A percentile compares a stretch with the other conserved stretches of the same genome.
Evolutionary conservation across 1,140 invertebrate species (phyloP).

Genomic region (Thaumatotibia leucotreta): DNA sequence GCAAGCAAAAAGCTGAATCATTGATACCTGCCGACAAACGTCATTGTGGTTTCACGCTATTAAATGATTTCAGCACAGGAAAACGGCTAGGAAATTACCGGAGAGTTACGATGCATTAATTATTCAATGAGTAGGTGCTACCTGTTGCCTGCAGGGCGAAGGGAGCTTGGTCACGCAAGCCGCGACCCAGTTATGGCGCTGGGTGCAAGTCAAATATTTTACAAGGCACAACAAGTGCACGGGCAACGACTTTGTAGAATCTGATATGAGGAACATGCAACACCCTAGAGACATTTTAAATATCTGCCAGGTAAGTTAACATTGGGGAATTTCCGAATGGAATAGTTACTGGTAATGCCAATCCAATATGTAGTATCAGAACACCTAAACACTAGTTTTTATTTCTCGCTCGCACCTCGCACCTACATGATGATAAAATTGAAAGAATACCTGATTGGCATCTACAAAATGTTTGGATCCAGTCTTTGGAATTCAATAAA

Average conservation of each 20-base stretch:
- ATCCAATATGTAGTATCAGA: too few species aligned
- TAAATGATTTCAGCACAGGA: neutral
- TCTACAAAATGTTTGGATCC: too few species aligned
- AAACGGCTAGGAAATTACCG: neutral
- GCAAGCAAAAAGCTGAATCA: neutral
- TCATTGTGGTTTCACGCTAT: neutral
- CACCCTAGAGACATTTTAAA: too few species aligned
- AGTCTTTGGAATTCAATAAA: too few species aligned
- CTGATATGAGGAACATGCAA: neutral
- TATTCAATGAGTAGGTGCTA: conserved; percentile 27
- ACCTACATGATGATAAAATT: too few species aligned
- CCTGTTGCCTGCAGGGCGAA: conserved; percentile 34
- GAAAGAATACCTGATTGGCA: too few species aligned
- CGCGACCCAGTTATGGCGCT: conserved; percentile 22
- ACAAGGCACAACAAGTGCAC: conserved; percentile 7
- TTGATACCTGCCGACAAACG: neutral
- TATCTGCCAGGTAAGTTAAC: too few species aligned
- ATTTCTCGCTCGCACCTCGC: too few species aligned
- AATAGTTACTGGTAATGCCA: too few species aligned
- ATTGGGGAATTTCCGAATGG: too few species aligned
- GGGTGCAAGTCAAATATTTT: conserved; percentile 7
- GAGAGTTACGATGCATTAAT: conserved; percentile 25
- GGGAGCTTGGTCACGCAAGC: conserved; percentile 31
- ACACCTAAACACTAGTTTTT: too few species aligned
- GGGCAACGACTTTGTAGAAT: neutral